A percentile compares a stretch with the other conserved stretches of the same genome.
Evolutionary conservation across 2,888 invertebrate genomes (phyloP).

Genomic region (Rhingia campestris): DNA sequence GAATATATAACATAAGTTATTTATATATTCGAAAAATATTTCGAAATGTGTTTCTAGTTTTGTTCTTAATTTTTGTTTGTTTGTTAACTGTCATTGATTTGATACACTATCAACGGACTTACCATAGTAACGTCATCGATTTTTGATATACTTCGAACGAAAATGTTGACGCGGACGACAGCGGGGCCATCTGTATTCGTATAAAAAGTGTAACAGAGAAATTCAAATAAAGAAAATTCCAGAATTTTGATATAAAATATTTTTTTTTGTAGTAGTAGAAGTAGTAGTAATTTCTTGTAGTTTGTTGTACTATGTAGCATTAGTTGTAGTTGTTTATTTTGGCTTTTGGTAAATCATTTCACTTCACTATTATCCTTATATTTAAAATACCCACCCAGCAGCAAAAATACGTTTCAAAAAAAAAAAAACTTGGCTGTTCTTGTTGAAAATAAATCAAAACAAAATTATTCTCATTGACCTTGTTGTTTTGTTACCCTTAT

Average conservation of each 20-base stretch:
- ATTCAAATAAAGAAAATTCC: conserved; percentile 70
- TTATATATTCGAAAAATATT: conserved; percentile 27
- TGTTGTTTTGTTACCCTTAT: conserved; percentile 40
- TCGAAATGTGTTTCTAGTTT: conserved; percentile 29
- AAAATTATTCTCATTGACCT: not conserved
- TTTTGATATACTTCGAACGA: conserved; percentile 99
- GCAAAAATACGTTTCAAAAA: conserved; percentile 23
- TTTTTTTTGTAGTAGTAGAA: conserved; percentile 41
- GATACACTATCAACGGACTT: conserved; percentile 85
- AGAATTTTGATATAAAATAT: conserved; percentile 59
- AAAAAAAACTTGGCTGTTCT: conserved; percentile 8
- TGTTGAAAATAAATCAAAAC: conserved; percentile 14
- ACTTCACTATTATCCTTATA: conserved; percentile 13
- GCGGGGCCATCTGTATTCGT: conserved; percentile 92
- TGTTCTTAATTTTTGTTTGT: conserved; percentile 47
- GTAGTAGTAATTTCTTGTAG: conserved; percentile 25
- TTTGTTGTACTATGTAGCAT: conserved; percentile 44
- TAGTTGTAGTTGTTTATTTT: conserved; percentile 33
- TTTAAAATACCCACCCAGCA: conserved; percentile 47
- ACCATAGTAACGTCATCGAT: conserved; percentile 99
- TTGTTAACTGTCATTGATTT: conserved; percentile 66
- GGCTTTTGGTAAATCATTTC: conserved; percentile 20
- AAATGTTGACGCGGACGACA: conserved; percentile 98
- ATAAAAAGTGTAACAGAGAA: conserved; percentile 77
- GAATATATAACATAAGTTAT: conserved; percentile 9